Evolutionary conservation across 1,140 invertebrate genomes (phyloP), one percentile per base, ranked within the genome.

Genomic region (Armadillidium nasatum): DNA sequence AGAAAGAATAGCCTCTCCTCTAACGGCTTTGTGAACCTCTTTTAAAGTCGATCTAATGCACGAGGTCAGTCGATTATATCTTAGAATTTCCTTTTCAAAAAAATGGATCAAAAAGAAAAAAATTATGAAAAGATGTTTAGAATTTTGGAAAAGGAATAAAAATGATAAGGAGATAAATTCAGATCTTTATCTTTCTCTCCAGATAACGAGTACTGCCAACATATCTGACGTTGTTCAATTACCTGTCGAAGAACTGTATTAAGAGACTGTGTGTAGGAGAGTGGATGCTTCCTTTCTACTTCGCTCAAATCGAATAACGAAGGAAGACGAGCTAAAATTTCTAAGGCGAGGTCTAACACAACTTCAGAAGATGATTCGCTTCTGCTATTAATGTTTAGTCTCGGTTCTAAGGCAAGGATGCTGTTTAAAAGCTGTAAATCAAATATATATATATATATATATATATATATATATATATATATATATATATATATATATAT

Each of bases 301-400:
- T 85, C 85, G 43, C 87, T 86, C 0, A 92, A 86, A 84, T 95
- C 88, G 82, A 90, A 94, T 67, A 87, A 85, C 0, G 83, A 77
- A 13, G 91, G 93, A 77, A 96, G 85, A 82, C 91, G 89, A 0
- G 82, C 83, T 50, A 93, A 82, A 81, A 96, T 92, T 81, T 95
- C 92, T 21, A 86, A 86, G 9, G 91, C 90, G 60, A 93, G 84
- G 69, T 89, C 87, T 71, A 89, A 89, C 7, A 94, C 89, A 9
- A 91, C 87, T 54, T 85, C 86, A 73, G 91, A 89, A 7, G 87
- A 87, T 9, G 89, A 89, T 74, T 87, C 89, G 2, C 88, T 90
- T 9, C 87, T 88, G 71, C 85, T 88, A 76, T 84, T 86, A 11
- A 86, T 84, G 75, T 81, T 66, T 74, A 79, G 88, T 87, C 80